Conservation (phyloP, 2,888 invertebrate genomes). For the Sarcophaga caerulescens region DNA sequence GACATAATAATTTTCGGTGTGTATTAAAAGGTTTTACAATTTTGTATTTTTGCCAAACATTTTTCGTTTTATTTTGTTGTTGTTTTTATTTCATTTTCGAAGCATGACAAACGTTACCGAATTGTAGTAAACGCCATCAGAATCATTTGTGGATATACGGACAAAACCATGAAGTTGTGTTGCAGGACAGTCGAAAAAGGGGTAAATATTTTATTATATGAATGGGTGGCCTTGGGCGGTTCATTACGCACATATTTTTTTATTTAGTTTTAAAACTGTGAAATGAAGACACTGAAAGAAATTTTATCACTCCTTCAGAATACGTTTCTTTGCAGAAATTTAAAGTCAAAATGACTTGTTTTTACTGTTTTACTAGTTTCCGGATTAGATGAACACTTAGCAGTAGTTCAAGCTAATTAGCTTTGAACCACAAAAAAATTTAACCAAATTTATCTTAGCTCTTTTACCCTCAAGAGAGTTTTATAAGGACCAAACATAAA, state of each 20-base stretch:
- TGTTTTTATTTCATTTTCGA: background rate
- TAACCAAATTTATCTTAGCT: no score
- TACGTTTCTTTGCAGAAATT: no score
- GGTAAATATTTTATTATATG: background rate
- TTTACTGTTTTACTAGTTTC: no score
- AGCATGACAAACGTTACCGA: conserved; percentile 16
- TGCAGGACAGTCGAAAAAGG: background rate
- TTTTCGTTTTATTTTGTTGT: background rate
- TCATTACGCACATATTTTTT: background rate
- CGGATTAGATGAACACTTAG: no score
- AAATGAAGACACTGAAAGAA: background rate
- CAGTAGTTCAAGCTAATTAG: no score
- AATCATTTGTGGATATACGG: background rate
- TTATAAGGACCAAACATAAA: no score
- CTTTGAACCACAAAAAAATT: no score
- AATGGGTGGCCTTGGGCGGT: conserved; percentile 6
- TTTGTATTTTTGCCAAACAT: background rate
- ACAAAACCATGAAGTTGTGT: background rate
- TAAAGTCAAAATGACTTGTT: no score
- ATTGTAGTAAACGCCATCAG: background rate
- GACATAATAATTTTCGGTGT: conserved; percentile 30
- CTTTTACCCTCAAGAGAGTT: no score
- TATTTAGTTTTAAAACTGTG: background rate
- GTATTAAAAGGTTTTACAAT: conserved; percentile 22
- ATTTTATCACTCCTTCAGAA: background rate